phyloP scores from a whole-genome alignment of 2,113 vertebrate genomes.

The Oceanodroma tethys region DNA sequence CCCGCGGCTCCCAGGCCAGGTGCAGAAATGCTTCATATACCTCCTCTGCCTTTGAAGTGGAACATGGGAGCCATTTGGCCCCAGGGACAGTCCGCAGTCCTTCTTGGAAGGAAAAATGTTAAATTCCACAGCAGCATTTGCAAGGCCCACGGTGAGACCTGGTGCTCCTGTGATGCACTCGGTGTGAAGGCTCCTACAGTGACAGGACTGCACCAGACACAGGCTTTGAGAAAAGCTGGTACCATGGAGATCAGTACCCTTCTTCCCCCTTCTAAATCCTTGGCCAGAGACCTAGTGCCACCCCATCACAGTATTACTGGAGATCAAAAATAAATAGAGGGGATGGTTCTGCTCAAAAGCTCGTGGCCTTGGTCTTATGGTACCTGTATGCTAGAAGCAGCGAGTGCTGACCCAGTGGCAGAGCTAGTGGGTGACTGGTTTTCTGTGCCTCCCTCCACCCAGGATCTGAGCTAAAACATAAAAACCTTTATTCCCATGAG shows the following conservation, averaged over 20 bases:
- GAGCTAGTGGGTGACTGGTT: neutral
- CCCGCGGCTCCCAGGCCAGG: neutral
- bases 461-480: neutral
- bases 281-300: neutral
- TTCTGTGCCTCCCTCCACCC: neutral
- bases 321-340: neutral
- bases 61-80: neutral
- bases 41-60: neutral
- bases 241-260: neutral
- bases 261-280: neutral
- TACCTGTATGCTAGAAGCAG: neutral
- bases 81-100: neutral
- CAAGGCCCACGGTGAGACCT: fast-evolving
- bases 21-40: neutral
- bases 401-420: neutral
- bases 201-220: neutral
- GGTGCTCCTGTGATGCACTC: neutral
- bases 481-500: fast-evolving
- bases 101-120: neutral
- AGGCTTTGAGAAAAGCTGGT: neutral
- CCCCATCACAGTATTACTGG: neutral
- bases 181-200: neutral
- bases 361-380: neutral
- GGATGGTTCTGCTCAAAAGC: neutral
- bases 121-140: neutral